Percentiles rank a stretch among this genome's conserved stretches.
phyloP scores from a whole-genome alignment of 2,113 vertebrate species.

The Rostratula benghalensis region DNA sequence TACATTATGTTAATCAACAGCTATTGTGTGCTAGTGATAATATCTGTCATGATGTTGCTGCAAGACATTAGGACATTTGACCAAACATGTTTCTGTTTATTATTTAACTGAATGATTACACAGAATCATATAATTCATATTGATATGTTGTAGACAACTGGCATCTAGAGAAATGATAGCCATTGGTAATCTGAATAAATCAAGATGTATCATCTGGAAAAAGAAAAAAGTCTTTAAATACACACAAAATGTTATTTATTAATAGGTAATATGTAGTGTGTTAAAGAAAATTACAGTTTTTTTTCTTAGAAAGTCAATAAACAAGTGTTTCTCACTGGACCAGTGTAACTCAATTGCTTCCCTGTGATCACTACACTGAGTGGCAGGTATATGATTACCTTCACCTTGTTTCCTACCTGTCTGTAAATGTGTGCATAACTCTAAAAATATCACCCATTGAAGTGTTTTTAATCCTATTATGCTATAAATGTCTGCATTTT shows the following conservation, averaged over 20 bases:
- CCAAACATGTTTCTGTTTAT: background rate
- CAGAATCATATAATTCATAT: background rate
- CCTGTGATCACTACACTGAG: background rate
- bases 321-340: background rate
- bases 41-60: background rate
- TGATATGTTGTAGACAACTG: background rate
- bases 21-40: background rate
- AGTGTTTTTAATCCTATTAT: background rate
- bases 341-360: background rate
- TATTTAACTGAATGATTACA: background rate
- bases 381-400: background rate
- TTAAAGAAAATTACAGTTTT: background rate
- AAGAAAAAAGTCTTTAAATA: background rate
- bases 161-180: background rate
- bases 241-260: background rate
- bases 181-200: background rate
- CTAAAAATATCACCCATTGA: background rate
- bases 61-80: background rate
- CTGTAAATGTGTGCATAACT: background rate
- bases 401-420: background rate
- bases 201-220: background rate
- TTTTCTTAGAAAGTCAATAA: background rate
- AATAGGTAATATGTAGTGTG: background rate
- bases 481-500: background rate
- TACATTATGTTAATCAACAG: background rate